These are phyloP conservation scores for Sebastes baramenuke DNA, from an alignment of 2,797 vertebrate genomes.

Conservation along the genomic window DNA sequence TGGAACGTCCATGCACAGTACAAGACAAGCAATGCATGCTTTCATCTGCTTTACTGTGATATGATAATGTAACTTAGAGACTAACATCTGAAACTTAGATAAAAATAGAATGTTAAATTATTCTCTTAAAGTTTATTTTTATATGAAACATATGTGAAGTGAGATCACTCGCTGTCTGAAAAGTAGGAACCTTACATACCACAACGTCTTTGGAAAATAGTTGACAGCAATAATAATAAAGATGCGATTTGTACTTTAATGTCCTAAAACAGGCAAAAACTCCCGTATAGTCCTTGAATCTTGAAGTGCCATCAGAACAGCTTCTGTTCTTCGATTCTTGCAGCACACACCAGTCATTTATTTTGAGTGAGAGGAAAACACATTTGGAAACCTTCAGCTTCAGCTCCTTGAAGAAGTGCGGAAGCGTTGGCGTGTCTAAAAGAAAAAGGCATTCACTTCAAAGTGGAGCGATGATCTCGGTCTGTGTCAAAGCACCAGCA, in stretches of 20 bases:
- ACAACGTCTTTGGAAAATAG: background rate
- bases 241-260: slow-evolving; percentile 2
- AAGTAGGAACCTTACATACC: background rate
- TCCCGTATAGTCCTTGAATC: slow-evolving; percentile 8
- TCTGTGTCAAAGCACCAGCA: slow-evolving; percentile 52
- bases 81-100: background rate
- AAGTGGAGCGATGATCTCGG: slow-evolving; percentile 45
- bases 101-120: background rate
- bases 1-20: background rate
- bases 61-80: background rate
- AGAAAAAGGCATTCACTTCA: slow-evolving; percentile 44
- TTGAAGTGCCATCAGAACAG: slow-evolving; percentile 2
- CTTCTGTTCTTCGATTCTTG: slow-evolving; percentile 3
- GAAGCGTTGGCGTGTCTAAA: slow-evolving; percentile 25
- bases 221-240: background rate
- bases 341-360: slow-evolving; percentile 26
- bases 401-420: slow-evolving; percentile 30
- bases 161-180: background rate
- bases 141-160: background rate
- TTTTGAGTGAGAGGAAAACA: slow-evolving; percentile 36
- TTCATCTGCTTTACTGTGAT: background rate
- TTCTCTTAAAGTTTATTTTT: background rate
- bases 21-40: background rate
- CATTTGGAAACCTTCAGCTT: slow-evolving; percentile 44
- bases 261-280: background rate